phyloP scores from a whole-genome alignment of 2,113 vertebrate species.

The Cygnus atratus region DNA sequence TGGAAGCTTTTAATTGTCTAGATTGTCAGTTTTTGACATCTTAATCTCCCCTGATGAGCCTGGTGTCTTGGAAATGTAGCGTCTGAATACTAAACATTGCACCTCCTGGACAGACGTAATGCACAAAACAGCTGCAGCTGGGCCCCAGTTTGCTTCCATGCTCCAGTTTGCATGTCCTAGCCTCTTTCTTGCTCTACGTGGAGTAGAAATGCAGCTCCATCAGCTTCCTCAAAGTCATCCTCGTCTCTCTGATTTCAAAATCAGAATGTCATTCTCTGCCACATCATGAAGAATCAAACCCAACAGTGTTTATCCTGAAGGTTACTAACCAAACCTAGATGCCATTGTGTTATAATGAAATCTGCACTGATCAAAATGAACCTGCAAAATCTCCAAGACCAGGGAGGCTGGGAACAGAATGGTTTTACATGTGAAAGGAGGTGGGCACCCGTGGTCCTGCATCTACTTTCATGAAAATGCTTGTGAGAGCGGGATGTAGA shows the following conservation, averaged over 20 bases:
- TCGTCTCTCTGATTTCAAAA: neutral
- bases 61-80: neutral
- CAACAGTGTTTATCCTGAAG: neutral
- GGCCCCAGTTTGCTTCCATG: neutral
- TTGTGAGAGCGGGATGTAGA: neutral
- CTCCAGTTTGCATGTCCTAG: neutral
- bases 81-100: neutral
- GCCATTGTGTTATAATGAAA: neutral
- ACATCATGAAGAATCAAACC: neutral
- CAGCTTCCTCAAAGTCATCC: neutral
- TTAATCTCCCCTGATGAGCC: neutral
- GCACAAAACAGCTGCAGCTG: neutral
- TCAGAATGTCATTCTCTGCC: neutral
- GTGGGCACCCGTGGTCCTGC: neutral
- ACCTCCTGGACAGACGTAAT: neutral
- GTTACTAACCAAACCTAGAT: neutral
- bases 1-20: conserved; percentile 18
- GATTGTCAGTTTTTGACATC: conserved; percentile 29
- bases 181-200: neutral
- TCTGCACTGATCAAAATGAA: neutral
- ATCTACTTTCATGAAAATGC: neutral
- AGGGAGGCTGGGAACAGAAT: neutral
- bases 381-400: neutral
- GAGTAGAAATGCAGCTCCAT: neutral
- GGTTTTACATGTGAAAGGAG: accelerated